These are phyloP conservation scores for Smittia aterrima DNA, from an alignment of 2,888 invertebrate genomes.

Conservation along the genomic window DNA sequence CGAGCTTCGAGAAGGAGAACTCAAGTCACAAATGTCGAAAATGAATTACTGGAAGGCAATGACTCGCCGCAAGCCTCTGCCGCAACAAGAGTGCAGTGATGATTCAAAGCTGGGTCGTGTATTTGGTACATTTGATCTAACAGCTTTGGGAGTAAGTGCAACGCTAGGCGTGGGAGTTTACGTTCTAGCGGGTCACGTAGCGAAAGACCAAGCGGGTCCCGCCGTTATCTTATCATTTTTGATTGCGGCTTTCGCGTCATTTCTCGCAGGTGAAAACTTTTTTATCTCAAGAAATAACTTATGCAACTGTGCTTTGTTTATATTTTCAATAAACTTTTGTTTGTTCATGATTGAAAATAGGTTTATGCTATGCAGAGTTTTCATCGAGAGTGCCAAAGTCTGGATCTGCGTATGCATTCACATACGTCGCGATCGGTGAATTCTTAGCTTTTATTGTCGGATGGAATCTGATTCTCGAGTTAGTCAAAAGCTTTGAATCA, in stretches of 20 bases:
- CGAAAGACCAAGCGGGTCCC: slow-evolving; percentile 75
- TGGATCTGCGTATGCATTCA: slow-evolving; percentile 87
- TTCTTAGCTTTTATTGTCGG: slow-evolving; percentile 83
- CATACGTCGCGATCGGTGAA: slow-evolving; percentile 64
- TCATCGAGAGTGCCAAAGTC: slow-evolving; percentile 79
- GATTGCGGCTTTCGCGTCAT: slow-evolving; percentile 81
- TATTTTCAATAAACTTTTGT: neutral
- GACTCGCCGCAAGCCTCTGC: slow-evolving; percentile 50
- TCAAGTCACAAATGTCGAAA: slow-evolving; percentile 20
- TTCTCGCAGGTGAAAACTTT: slow-evolving; percentile 70
- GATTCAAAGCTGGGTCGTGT: slow-evolving; percentile 51
- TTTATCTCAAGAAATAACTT: slow-evolving; percentile 41
- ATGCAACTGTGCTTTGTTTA: neutral
- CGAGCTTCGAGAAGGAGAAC: neutral
- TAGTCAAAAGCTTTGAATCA: too few species aligned
- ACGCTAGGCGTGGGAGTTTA: slow-evolving; percentile 88
- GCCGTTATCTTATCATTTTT: slow-evolving; percentile 81
- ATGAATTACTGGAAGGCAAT: slow-evolving; percentile 50
- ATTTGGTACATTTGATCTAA: slow-evolving; percentile 62
- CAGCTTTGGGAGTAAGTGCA: slow-evolving; percentile 74
- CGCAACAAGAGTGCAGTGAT: slow-evolving; percentile 43
- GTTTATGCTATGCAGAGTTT: slow-evolving; percentile 86
- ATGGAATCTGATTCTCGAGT: slow-evolving; percentile 86
- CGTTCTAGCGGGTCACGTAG: slow-evolving; percentile 78
- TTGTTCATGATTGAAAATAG: slow-evolving; percentile 55